These are phyloP conservation scores for Sitobion miscanthi DNA, from an alignment of 1,140 invertebrate genomes.

Conservation along the genomic window DNA sequence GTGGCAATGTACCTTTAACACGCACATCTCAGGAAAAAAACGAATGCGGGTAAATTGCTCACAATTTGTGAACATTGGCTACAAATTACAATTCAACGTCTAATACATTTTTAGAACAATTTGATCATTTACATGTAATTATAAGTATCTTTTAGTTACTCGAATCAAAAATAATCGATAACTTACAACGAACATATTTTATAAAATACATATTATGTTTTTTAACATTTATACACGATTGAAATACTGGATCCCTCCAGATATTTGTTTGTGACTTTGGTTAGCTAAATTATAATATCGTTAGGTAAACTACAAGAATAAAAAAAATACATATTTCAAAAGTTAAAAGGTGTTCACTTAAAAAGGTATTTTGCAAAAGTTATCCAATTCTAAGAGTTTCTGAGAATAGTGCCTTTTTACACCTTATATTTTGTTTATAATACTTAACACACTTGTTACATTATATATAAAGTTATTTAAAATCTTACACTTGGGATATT, in stretches of 20 bases:
- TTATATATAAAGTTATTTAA: slow-evolving; percentile 1
- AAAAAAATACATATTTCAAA: not conserved
- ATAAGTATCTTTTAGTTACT: not conserved
- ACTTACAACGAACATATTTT: not conserved
- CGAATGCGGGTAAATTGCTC: not conserved
- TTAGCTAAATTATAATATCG: not conserved
- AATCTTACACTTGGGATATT: slow-evolving; percentile 24
- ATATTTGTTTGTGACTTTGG: not conserved
- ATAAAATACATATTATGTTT: not conserved
- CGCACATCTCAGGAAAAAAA: not conserved
- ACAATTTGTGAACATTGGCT: not conserved
- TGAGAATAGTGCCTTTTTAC: not conserved
- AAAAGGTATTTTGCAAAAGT: slow-evolving; percentile 12
- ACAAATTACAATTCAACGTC: not conserved
- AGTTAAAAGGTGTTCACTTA: not conserved
- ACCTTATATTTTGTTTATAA: not conserved
- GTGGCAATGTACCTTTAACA: not conserved
- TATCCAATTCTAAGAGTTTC: not conserved
- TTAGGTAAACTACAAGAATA: not conserved
- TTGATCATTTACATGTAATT: no score
- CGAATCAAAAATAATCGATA: not conserved
- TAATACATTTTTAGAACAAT: no score
- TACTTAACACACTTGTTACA: not conserved
- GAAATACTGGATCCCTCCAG: not conserved
- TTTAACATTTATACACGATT: not conserved